These are phyloP conservation scores for Dissostichus mawsoni DNA, from an alignment of 2,113 vertebrate species.

Conservation along the genomic window DNA sequence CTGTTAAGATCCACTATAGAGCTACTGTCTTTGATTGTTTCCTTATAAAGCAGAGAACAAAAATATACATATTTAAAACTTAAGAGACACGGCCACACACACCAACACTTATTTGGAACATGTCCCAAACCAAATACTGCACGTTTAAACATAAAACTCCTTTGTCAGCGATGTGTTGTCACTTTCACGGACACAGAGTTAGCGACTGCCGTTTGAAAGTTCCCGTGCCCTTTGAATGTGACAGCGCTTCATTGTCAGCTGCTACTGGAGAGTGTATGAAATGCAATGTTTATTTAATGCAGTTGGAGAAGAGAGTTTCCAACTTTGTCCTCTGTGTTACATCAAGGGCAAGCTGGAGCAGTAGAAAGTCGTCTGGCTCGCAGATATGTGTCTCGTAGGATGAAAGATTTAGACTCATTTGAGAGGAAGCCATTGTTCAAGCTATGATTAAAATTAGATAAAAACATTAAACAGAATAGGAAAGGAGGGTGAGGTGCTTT, in stretches of 20 bases:
- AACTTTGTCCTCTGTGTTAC: conserved; percentile 35
- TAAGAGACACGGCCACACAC: too few relatives aligned
- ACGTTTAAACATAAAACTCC: conserved; percentile 26
- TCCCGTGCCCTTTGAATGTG: conserved; percentile 45
- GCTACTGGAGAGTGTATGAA: conserved; percentile 10
- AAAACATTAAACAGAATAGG: neutral
- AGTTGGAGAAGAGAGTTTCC: conserved; percentile 26
- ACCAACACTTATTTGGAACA: neutral
- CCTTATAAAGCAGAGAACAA: too few relatives aligned
- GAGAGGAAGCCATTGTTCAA: conserved; percentile 27
- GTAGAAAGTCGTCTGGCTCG: neutral
- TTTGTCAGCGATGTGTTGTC: conserved; percentile 36
- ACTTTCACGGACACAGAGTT: conserved; percentile 30
- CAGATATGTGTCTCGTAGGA: neutral
- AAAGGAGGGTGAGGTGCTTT: conserved; percentile 5
- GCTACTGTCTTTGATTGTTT: neutral
- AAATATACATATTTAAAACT: too few relatives aligned
- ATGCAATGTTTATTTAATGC: conserved; percentile 56
- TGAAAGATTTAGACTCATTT: conserved; percentile 11
- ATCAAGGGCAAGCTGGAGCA: conserved; percentile 35
- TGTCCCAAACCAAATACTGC: conserved; percentile 25
- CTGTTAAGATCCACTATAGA: neutral
- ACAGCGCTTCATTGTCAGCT: conserved; percentile 24
- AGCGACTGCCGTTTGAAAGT: conserved; percentile 34
- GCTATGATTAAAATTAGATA: conserved; percentile 13